A percentile compares a stretch with the other conserved stretches of the same genome.
Conservation (phyloP, 2,113 vertebrate species). For the Copsychus sechellarum region DNA sequence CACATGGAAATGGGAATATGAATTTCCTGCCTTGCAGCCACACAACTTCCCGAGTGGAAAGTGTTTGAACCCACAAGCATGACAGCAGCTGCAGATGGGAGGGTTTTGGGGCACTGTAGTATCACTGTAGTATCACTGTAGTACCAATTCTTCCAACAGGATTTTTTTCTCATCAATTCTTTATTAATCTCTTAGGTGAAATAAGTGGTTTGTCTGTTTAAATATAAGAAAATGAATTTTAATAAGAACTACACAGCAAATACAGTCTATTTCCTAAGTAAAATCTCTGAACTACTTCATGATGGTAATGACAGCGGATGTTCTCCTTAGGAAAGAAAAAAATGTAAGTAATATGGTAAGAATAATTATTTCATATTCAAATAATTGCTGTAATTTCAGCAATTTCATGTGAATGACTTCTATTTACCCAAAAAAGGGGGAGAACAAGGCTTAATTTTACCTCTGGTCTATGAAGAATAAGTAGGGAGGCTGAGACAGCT, state of each 20-base stretch:
- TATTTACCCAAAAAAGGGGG: neutral
- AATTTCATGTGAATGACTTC: neutral
- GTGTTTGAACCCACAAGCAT: neutral
- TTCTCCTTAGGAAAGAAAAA: neutral
- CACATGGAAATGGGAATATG: neutral
- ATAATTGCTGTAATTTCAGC: neutral
- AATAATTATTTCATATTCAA: neutral
- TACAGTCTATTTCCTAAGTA: neutral
- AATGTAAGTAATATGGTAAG: neutral
- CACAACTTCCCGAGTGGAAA: neutral
- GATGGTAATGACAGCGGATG: neutral
- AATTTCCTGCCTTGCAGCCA: neutral
- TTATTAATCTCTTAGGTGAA: neutral
- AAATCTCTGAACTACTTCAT: neutral
- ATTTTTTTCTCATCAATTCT: neutral
- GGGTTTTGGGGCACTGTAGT: neutral
- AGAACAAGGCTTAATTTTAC: neutral
- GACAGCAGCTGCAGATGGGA: neutral
- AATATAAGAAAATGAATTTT: neutral
- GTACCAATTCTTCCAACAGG: neutral
- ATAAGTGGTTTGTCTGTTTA: neutral
- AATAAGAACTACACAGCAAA: neutral
- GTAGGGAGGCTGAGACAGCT: neutral
- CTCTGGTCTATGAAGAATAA: neutral
- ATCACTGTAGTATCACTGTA: fast-evolving